These are phyloP conservation scores for Rhinopithecus roxellana DNA, from an alignment of 2,113 vertebrate species.

Conservation along the genomic window DNA sequence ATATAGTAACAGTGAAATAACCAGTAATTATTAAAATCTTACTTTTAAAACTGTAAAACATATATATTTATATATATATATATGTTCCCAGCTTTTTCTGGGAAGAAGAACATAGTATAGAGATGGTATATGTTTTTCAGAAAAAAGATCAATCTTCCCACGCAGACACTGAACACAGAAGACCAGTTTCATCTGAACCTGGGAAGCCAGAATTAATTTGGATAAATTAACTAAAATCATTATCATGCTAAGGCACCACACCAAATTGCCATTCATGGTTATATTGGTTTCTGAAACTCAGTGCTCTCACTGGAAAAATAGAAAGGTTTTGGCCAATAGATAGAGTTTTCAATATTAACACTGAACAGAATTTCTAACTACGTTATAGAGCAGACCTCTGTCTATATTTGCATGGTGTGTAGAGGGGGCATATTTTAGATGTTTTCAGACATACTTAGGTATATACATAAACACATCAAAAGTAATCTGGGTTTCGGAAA, in stretches of 20 bases:
- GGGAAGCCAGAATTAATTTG: not conserved
- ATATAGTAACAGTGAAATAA: not conserved
- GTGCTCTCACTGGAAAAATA: not conserved
- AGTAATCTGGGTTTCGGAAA: not conserved
- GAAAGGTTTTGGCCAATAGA: not conserved
- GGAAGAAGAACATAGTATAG: not conserved
- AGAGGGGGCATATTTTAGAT: not conserved
- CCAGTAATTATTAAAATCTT: not conserved
- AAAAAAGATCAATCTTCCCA: not conserved
- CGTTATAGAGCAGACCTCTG: not conserved
- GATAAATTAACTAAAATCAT: constrained; percentile 1
- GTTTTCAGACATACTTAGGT: not conserved
- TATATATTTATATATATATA: not conserved
- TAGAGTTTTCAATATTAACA: not conserved
- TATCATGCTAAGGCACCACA: not conserved
- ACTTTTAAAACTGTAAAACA: not conserved
- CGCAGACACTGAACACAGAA: not conserved
- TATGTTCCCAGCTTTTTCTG: not conserved
- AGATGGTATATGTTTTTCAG: not conserved
- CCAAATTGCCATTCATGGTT: not conserved
- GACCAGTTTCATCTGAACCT: not conserved
- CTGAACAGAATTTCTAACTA: not conserved
- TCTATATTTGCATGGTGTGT: not conserved
- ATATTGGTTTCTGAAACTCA: not conserved
- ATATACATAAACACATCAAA: not conserved